Percentiles rank a stretch among this genome's conserved stretches.
phyloP scores from a whole-genome alignment of 2,113 vertebrate genomes.

The Ciconia maguari region DNA sequence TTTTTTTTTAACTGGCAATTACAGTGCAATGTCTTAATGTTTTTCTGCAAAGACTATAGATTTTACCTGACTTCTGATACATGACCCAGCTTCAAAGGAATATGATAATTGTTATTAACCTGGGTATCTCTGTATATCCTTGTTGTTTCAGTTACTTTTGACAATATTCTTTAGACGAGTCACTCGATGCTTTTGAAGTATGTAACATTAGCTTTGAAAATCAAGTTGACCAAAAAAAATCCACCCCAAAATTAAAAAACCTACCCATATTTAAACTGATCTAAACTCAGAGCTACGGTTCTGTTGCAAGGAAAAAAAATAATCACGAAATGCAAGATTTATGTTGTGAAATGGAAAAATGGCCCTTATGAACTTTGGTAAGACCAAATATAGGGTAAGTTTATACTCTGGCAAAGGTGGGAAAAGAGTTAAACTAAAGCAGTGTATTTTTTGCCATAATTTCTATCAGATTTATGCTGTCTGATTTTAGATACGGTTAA shows the following conservation, averaged over 20 bases:
- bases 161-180: background rate
- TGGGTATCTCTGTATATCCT: background rate
- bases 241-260: background rate
- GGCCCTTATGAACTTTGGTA: background rate
- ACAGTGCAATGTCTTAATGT: rapidly evolving
- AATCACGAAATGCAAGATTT: background rate
- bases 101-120: background rate
- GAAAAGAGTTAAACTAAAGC: background rate
- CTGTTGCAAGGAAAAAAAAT: background rate
- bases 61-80: background rate
- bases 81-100: background rate
- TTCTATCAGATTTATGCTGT: background rate
- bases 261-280: background rate
- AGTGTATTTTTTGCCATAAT: background rate
- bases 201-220: background rate
- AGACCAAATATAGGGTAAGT: background rate
- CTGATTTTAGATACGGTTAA: background rate
- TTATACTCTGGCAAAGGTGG: background rate
- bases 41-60: background rate
- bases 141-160: background rate
- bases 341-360: background rate
- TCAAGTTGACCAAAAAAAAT: background rate
- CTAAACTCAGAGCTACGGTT: background rate
- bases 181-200: background rate
- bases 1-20: background rate